Base-by-base conservation (phyloP, 2,888 invertebrate genomes). In the Theretra japonica region DNA sequence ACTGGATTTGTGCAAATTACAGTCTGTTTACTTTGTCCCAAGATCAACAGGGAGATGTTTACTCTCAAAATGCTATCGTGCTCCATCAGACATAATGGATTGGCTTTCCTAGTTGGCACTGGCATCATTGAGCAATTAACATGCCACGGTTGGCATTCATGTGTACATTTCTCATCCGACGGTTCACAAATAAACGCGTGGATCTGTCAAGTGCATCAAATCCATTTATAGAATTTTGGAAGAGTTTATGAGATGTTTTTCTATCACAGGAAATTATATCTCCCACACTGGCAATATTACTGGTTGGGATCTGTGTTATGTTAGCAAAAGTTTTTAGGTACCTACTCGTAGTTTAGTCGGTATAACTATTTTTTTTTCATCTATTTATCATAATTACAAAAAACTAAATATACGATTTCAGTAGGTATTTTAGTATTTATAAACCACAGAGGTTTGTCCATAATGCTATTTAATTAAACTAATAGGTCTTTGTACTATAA, bases 161-260 rank as follows among this genome's bases (percentile, higher is more conserved):
- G 30, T 60, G 60, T 8, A 0, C n/a, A 60, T 15, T 15, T 23
- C 28, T 59, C 59, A 60, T 33, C 30, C 28, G n/a, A 30, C 8
- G n/a, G 6, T 53, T 6, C 53, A 53, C 53, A 53, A 60, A 28
- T 59, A 59, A 6, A 65, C 48, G 23, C 23, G 65, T 41, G 21
- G 48, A 23, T 41, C 23, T 65, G 30, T 23, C 21, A 48, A 41
- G 41, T 60, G 8, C 60, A 48, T 17, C 21, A 48, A 23, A 23
- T 60, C 60, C 60, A 65, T 6, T 33, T n/a, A 62, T 62, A 65
- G 4, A n/a, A 23, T 23, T 65, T 65, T 65, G 48, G 17, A 65
- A 7, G 25, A 6, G 23, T 48, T 48, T 23, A 23, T 65, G 3
- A 4, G 23, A 65, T 48, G 23, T 65, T 5, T 65, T 7, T 33